A percentile compares a stretch with the other conserved stretches of the same genome.
Evolutionary conservation across 2,888 invertebrate species (phyloP).

Genomic region (Gandaritis pyraliata): DNA sequence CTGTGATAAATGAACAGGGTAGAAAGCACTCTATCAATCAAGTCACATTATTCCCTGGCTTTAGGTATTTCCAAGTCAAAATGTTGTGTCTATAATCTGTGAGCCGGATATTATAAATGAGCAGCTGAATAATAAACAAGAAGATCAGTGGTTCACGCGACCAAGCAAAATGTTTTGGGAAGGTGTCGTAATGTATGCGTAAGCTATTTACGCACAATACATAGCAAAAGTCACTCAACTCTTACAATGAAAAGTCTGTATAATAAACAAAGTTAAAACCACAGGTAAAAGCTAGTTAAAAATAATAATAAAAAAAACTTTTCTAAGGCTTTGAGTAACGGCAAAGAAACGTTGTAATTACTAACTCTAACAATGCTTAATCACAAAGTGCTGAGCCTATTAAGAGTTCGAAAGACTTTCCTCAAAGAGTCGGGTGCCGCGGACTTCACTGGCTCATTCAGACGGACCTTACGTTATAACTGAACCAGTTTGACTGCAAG

Average conservation of each 20-base stretch:
- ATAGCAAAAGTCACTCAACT: neutral
- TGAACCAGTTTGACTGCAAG: neutral
- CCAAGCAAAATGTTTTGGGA: slow-evolving; percentile 9
- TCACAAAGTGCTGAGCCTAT: slow-evolving; percentile 47
- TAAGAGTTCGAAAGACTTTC: slow-evolving; percentile 46
- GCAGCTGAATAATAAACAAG: slow-evolving; percentile 24
- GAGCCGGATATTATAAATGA: slow-evolving; percentile 28
- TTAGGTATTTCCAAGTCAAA: slow-evolving; percentile 33
- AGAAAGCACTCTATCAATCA: slow-evolving; percentile 61
- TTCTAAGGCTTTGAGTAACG: slow-evolving; percentile 1
- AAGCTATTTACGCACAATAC: neutral
- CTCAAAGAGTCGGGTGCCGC: slow-evolving; percentile 34
- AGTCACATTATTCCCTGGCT: slow-evolving; percentile 53
- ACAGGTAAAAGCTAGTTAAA: slow-evolving; percentile 1
- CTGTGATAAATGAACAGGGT: slow-evolving; percentile 58
- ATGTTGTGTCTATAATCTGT: slow-evolving; percentile 20
- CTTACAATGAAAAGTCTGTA: too few species aligned
- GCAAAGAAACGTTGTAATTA: slow-evolving; percentile 39
- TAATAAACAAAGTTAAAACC: neutral
- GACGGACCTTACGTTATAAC: slow-evolving; percentile 9
- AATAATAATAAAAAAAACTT: slow-evolving; percentile 14
- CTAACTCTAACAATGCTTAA: slow-evolving; percentile 47
- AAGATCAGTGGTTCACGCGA: slow-evolving; percentile 11
- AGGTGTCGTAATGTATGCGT: neutral
- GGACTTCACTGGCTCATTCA: slow-evolving; percentile 34